Evolutionary conservation across 1,140 invertebrate species (phyloP).

Genomic region (Trypoxylus dichotomus): DNA sequence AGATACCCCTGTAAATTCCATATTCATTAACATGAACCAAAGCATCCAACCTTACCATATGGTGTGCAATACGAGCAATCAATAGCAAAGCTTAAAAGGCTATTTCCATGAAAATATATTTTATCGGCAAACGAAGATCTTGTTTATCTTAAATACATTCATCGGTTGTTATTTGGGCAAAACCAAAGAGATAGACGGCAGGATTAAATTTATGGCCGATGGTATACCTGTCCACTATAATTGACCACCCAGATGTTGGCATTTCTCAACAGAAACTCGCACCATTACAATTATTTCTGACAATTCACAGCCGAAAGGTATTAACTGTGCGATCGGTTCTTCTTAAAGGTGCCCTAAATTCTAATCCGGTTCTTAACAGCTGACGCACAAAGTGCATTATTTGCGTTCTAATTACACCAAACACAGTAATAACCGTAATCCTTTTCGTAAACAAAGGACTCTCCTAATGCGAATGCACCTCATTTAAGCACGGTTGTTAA

Average conservation of each 20-base stretch:
- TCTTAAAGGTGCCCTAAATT: neutral
- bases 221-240: neutral
- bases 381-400: neutral
- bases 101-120: no score
- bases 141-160: no score
- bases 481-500: neutral
- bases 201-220: no score
- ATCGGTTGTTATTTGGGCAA: no score
- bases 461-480: neutral
- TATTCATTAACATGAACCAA: no score
- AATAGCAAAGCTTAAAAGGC: no score
- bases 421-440: neutral
- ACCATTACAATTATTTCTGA: neutral
- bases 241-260: neutral
- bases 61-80: no score
- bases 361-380: neutral
- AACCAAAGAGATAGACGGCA: no score
- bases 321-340: neutral
- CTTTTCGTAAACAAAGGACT: constrained; percentile 6
- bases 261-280: neutral
- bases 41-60: no score
- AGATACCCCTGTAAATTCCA: no score
- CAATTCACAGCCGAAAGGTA: neutral
- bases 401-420: constrained; percentile 1
- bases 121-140: no score